A percentile compares a stretch with the other conserved stretches of the same genome.
Conservation (phyloP, 1,140 invertebrate genomes). For the Globodera rostochiensis region DNA sequence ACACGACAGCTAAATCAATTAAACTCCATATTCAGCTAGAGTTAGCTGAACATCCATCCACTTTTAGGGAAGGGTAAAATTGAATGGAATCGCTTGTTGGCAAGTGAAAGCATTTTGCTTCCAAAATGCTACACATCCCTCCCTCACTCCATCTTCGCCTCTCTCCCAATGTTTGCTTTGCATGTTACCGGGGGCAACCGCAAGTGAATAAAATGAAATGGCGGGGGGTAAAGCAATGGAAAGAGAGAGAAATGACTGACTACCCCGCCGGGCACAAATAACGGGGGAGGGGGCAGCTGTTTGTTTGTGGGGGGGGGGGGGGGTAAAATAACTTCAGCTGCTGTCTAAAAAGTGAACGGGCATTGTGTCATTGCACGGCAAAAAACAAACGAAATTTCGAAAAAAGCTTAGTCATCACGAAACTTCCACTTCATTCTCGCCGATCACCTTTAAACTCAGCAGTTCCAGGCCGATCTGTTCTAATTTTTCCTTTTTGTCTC, state of each 20-base stretch:
- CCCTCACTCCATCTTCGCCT: neutral
- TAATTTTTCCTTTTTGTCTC: slow-evolving; percentile 65
- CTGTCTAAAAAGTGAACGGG: neutral
- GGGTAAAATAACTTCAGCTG: neutral
- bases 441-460: slow-evolving; percentile 68
- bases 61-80: neutral
- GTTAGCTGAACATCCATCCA: too few species aligned
- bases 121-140: neutral
- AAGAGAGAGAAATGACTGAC: neutral
- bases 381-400: neutral
- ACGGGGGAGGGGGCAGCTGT: neutral
- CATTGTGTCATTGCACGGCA: neutral
- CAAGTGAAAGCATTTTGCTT: neutral
- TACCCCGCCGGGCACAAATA: neutral
- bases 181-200: neutral
- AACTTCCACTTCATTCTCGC: slow-evolving; percentile 67
- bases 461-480: slow-evolving; percentile 68
- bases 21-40: too few species aligned
- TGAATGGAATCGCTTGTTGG: neutral
- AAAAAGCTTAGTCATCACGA: slow-evolving; percentile 25
- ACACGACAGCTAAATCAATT: too few species aligned
- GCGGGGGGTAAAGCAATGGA: neutral
- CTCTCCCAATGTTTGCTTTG: neutral
- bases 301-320: neutral
- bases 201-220: neutral